Percentiles rank a stretch among this genome's conserved stretches.
Evolutionary conservation across 2,888 invertebrate genomes (phyloP).

Genomic region (Polydrusus cervinus): DNA sequence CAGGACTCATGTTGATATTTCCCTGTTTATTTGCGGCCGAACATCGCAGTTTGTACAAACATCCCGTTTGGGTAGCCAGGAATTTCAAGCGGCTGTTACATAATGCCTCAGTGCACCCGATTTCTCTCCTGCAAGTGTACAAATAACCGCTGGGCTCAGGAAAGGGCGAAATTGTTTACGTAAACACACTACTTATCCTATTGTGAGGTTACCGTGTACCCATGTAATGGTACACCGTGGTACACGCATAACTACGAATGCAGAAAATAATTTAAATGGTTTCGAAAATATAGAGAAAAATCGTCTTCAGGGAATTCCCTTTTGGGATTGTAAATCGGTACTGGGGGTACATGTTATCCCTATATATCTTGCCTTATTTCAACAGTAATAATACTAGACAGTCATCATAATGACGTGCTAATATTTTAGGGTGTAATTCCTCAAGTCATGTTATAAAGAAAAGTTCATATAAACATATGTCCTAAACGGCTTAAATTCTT

Average conservation of each 20-base stretch:
- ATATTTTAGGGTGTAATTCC: too few species aligned
- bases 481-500: too few species aligned
- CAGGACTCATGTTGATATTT: conserved; percentile 58
- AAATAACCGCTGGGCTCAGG: conserved; percentile 36
- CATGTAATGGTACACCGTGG: neutral
- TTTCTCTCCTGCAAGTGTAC: conserved; percentile 56
- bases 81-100: conserved; percentile 59
- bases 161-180: conserved; percentile 21
- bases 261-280: too few species aligned
- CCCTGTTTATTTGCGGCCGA: conserved; percentile 60
- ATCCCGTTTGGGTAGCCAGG: conserved; percentile 54
- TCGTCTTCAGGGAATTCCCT: too few species aligned
- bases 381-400: too few species aligned
- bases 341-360: too few species aligned
- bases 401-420: too few species aligned
- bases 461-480: too few species aligned
- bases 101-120: conserved; percentile 62
- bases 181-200: conserved; percentile 18
- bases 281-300: too few species aligned
- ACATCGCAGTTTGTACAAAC: conserved; percentile 58
- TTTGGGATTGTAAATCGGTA: too few species aligned
- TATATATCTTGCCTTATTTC: too few species aligned
- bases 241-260: neutral
- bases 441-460: too few species aligned
- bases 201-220: neutral